These are phyloP conservation scores for Actinostola sp. DNA, from an alignment of 92 coral and sea anemone genomes.

Conservation along the genomic window DNA sequence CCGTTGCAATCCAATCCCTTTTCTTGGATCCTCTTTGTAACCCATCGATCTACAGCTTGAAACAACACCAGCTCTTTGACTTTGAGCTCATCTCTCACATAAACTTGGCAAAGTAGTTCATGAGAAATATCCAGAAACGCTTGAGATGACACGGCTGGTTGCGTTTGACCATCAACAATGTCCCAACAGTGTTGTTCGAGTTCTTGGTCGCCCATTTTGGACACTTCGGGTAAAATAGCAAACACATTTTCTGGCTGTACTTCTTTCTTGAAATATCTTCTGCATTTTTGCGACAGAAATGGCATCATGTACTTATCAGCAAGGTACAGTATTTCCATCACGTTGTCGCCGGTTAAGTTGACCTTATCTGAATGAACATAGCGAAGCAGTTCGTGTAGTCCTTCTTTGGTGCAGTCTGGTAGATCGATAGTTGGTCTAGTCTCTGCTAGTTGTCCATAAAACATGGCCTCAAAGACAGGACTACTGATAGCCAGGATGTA, in stretches of 20 bases:
- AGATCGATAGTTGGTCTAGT: conserved; percentile 52
- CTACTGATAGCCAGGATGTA: conserved; percentile 71
- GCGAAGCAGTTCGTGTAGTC: conserved; percentile 71
- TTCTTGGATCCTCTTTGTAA: conserved; percentile 38
- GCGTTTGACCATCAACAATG: conserved; percentile 55
- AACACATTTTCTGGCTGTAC: conserved; percentile 67
- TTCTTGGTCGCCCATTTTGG: conserved; percentile 46
- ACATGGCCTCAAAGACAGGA: conserved; percentile 80
- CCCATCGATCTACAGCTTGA: conserved; percentile 69
- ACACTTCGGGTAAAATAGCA: conserved; percentile 51
- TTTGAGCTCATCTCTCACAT: conserved; percentile 57
- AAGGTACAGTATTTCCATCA: conserved; percentile 60
- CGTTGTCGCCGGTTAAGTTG: conserved; percentile 49
- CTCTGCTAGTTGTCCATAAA: conserved; percentile 73
- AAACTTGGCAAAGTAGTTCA: conserved; percentile 43
- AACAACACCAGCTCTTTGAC: conserved; percentile 65
- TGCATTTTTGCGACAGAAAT: conserved; percentile 53
- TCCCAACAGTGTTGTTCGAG: conserved; percentile 68
- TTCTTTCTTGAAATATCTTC: conserved; percentile 50
- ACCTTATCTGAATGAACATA: conserved; percentile 71
- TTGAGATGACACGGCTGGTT: conserved; percentile 54
- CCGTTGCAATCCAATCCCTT: conserved; percentile 22
- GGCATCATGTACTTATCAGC: conserved; percentile 78
- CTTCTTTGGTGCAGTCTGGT: conserved; percentile 69
- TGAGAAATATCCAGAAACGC: conserved; percentile 46